Percentiles rank a stretch among this genome's conserved stretches.
These are phyloP conservation scores for Pollimyrus isidori DNA, from an alignment of 2,113 vertebrate species.

Conservation along the genomic window DNA sequence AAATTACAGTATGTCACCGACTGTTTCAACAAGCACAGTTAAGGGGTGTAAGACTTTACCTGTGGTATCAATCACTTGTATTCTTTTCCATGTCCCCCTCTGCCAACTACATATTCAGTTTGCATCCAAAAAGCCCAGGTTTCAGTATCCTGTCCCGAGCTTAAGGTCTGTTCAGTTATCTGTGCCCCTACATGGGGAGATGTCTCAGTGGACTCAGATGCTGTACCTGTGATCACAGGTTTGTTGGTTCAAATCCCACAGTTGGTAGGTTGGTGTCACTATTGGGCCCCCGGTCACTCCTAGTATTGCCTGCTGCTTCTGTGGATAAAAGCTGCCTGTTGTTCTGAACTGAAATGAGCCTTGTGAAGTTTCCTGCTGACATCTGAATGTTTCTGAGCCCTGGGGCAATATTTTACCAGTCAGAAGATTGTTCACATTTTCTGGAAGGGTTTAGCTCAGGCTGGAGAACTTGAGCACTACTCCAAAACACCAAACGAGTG, in stretches of 20 bases:
- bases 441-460: neutral
- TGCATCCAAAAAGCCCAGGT: neutral
- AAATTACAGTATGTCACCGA: neutral
- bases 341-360: neutral
- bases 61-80: neutral
- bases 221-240: neutral
- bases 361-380: neutral
- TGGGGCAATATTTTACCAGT: neutral
- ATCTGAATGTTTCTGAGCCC: too few species aligned
- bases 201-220: neutral
- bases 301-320: neutral
- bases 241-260: neutral
- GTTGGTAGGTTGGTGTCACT: neutral
- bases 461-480: neutral
- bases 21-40: neutral
- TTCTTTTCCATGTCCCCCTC: neutral
- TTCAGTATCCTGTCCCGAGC: neutral
- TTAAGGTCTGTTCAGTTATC: neutral
- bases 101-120: neutral
- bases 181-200: neutral
- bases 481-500: neutral
- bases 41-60: too few species aligned
- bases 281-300: neutral
- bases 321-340: neutral
- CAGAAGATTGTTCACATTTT: neutral